phyloP scores from a whole-genome alignment of 1,140 invertebrate species.

The Paraescarpia echinospica region DNA sequence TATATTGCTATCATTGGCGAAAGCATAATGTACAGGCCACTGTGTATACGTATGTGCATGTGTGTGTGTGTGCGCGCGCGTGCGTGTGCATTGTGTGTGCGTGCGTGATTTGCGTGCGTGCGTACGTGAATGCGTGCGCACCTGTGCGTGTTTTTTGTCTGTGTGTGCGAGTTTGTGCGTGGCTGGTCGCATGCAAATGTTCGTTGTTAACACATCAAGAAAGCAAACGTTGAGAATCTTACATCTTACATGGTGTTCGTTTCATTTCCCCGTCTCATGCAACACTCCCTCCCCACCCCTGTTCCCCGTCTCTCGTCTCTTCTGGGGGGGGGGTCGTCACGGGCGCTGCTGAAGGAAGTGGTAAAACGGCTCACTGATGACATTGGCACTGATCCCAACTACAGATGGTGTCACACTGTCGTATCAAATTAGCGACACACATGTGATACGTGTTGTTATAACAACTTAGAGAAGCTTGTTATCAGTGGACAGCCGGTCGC shows the following conservation, averaged over 20 bases:
- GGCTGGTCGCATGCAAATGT: not conserved
- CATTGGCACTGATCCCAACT: not conserved
- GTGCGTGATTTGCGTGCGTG: not conserved
- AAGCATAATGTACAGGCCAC: too few species aligned
- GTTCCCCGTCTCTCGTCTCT: not conserved
- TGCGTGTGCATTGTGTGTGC: not conserved
- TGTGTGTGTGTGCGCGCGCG: not conserved
- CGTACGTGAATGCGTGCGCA: too few species aligned
- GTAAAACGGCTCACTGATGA: not conserved
- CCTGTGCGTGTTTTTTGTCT: not conserved
- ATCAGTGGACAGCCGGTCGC: not conserved
- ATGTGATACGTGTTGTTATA: not conserved
- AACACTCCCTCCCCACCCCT: too few species aligned
- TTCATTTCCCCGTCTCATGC: not conserved
- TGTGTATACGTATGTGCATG: too few species aligned
- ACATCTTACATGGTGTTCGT: not conserved
- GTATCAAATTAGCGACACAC: not conserved
- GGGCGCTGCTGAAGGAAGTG: not conserved
- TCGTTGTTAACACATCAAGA: not conserved
- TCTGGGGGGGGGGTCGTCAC: not conserved
- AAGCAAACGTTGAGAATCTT: not conserved
- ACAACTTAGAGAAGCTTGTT: not conserved
- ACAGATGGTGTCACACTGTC: not conserved
- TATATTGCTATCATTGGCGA: too few species aligned
- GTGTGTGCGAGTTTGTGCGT: not conserved